A percentile compares a stretch with the other conserved stretches of the same genome.
Evolutionary conservation across 2,113 vertebrate genomes (phyloP).

Genomic region (Mesembrinibis cayennensis): DNA sequence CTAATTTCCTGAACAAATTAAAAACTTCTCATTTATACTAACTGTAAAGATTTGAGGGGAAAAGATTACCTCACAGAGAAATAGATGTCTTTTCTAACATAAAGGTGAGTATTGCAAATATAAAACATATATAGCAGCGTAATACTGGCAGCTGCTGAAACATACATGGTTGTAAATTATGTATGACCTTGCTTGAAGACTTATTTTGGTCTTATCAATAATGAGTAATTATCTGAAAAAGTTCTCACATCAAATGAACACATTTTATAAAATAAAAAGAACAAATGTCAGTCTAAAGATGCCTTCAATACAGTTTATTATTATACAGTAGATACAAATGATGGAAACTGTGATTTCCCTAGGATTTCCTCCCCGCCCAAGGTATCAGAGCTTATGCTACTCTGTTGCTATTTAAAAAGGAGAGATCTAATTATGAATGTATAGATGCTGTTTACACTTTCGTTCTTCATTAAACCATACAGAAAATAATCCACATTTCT

Average conservation of each 20-base stretch:
- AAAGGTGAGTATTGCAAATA: constrained; percentile 8
- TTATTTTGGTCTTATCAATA: constrained; percentile 64
- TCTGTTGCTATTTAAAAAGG: background rate
- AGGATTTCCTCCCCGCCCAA: background rate
- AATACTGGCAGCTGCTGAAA: constrained; percentile 37
- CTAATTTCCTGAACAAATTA: background rate
- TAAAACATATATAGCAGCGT: background rate
- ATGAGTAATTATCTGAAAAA: constrained; percentile 51
- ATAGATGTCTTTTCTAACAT: background rate
- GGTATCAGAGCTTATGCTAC: background rate
- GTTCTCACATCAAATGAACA: background rate
- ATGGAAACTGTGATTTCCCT: background rate
- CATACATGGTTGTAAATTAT: constrained; percentile 58
- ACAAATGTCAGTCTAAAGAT: constrained; percentile 19
- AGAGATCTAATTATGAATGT: background rate
- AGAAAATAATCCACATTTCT: background rate
- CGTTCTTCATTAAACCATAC: background rate
- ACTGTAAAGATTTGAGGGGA: background rate
- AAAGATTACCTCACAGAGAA: background rate
- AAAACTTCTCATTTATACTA: background rate
- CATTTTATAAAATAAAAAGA: constrained; percentile 31
- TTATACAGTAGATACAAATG: background rate
- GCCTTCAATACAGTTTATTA: background rate
- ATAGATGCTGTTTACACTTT: background rate
- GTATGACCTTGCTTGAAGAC: constrained; percentile 26